These are phyloP conservation scores for Cryptops parisi DNA, from an alignment of 2,888 invertebrate species.

Conservation along the genomic window DNA sequence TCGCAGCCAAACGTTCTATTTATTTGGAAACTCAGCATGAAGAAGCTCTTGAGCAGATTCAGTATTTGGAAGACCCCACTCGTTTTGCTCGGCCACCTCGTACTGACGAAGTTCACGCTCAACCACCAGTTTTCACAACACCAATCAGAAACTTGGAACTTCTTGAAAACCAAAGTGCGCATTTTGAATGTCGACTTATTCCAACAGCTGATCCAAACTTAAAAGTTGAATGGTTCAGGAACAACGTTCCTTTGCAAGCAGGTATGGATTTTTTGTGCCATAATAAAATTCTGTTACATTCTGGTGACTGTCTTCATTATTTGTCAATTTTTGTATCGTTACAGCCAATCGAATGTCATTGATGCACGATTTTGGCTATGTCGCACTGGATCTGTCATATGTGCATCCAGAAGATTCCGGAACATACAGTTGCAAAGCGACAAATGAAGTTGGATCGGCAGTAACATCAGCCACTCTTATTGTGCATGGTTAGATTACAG, in stretches of 20 bases:
- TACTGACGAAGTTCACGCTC: constrained; percentile 63
- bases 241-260: constrained; percentile 79
- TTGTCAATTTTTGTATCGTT: constrained; percentile 16
- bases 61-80: constrained; percentile 64
- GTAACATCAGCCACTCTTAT: constrained; percentile 83
- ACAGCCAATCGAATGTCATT: constrained; percentile 49
- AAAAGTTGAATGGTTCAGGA: constrained; percentile 85
- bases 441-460: constrained; percentile 83
- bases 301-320: background rate
- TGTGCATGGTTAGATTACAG: constrained; percentile 44
- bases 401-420: constrained; percentile 93
- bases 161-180: constrained; percentile 80
- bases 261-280: constrained; percentile 38
- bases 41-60: constrained; percentile 61
- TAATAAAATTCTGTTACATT: background rate
- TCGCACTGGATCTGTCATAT: constrained; percentile 85
- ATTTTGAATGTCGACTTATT: constrained; percentile 84
- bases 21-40: constrained; percentile 79
- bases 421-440: constrained; percentile 84
- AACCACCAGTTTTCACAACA: constrained; percentile 83
- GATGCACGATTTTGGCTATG: constrained; percentile 97
- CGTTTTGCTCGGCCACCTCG: constrained; percentile 55
- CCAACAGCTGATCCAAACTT: constrained; percentile 86
- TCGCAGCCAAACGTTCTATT: constrained; percentile 55
- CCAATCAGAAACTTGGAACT: constrained; percentile 73